Percentiles rank a stretch among this genome's conserved stretches.
Evolutionary conservation across 2,888 invertebrate genomes (phyloP).

Genomic region (Oxycera nigricornis): DNA sequence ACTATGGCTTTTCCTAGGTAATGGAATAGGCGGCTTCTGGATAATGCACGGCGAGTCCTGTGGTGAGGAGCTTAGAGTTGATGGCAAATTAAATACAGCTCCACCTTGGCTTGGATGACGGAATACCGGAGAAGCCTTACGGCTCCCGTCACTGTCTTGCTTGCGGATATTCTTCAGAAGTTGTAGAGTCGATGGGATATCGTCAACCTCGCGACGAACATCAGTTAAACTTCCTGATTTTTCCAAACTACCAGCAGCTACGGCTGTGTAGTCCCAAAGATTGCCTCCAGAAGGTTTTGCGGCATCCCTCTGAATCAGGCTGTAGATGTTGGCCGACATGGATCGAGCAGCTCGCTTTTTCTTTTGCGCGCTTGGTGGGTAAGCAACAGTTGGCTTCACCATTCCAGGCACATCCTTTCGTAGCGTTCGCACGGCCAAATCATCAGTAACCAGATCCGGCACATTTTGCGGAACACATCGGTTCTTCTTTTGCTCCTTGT

Average conservation of each 20-base stretch:
- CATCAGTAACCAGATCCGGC: slow-evolving; percentile 86
- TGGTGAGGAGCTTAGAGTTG: slow-evolving; percentile 51
- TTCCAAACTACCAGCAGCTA: slow-evolving; percentile 65
- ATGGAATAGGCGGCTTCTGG: slow-evolving; percentile 67
- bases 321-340: slow-evolving; percentile 83
- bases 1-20: slow-evolving; percentile 62
- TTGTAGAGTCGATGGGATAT: slow-evolving; percentile 57
- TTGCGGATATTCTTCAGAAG: slow-evolving; percentile 56
- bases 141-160: slow-evolving; percentile 52
- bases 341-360: slow-evolving; percentile 84
- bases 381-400: slow-evolving; percentile 52
- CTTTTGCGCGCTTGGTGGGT: slow-evolving; percentile 64
- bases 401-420: slow-evolving; percentile 73
- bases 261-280: slow-evolving; percentile 67
- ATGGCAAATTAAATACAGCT: slow-evolving; percentile 59
- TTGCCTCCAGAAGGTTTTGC: slow-evolving; percentile 61
- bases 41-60: slow-evolving; percentile 52
- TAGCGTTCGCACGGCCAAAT: slow-evolving; percentile 83
- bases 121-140: slow-evolving; percentile 50
- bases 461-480: slow-evolving; percentile 47
- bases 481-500: slow-evolving; percentile 66
- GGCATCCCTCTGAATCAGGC: slow-evolving; percentile 72
- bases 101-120: slow-evolving; percentile 60
- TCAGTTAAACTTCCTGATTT: slow-evolving; percentile 71
- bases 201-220: slow-evolving; percentile 58